Conservation (phyloP, 1,140 invertebrate genomes). For the Agrypnia vestita region DNA sequence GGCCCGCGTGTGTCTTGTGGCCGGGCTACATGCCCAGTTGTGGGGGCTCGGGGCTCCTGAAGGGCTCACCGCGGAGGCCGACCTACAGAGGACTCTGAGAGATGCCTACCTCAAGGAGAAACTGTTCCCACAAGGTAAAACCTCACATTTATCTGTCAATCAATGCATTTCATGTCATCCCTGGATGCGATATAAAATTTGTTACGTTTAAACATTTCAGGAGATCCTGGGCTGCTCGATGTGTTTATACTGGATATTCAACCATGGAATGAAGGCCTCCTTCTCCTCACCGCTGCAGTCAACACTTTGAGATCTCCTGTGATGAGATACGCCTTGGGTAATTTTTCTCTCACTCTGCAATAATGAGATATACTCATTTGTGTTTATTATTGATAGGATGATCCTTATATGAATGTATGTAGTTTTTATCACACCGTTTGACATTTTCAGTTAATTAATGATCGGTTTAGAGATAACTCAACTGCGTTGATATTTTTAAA, state of each 20-base stretch:
- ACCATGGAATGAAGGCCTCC: slow-evolving; percentile 77
- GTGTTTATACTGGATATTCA: slow-evolving; percentile 72
- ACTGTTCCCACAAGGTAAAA: slow-evolving; percentile 53
- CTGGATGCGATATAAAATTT: slow-evolving; percentile 2
- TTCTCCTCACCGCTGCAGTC: slow-evolving; percentile 83
- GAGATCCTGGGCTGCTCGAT: slow-evolving; percentile 76
- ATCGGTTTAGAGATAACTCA: too few species aligned
- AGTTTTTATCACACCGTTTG: too few species aligned
- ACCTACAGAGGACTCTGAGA: slow-evolving; percentile 54
- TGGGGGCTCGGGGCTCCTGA: slow-evolving; percentile 54
- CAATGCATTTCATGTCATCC: neutral
- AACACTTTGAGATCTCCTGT: slow-evolving; percentile 78
- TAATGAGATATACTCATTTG: too few species aligned
- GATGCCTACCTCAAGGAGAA: slow-evolving; percentile 52
- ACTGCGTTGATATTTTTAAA: too few species aligned
- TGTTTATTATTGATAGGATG: too few species aligned
- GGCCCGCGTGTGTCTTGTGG: slow-evolving; percentile 54
- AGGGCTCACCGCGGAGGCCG: slow-evolving; percentile 47
- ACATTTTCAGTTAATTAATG: too few species aligned
- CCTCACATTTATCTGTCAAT: neutral
- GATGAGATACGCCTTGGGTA: slow-evolving; percentile 81
- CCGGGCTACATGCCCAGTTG: slow-evolving; percentile 54
- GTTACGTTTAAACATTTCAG: slow-evolving; percentile 23
- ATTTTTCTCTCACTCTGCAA: neutral
- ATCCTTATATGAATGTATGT: too few species aligned